These are phyloP conservation scores for Alosa sapidissima DNA, from an alignment of 2,797 vertebrate species.

Conservation along the genomic window DNA sequence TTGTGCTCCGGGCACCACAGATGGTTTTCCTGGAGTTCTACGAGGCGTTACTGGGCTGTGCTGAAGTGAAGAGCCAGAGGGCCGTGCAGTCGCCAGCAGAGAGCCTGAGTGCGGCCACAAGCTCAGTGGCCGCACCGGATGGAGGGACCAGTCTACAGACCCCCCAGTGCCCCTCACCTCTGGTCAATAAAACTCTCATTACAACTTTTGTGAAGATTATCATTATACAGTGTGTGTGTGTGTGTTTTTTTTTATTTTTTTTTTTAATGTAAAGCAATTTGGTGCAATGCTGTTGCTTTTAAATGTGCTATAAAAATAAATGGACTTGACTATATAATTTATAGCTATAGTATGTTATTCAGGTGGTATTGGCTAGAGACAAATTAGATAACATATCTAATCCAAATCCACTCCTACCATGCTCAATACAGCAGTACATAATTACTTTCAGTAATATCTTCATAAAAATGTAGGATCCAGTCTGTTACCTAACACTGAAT, in stretches of 20 bases:
- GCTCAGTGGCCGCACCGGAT: neutral
- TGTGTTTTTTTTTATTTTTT: too few species aligned
- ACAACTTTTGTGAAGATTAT: neutral
- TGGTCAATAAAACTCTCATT: conserved; percentile 34
- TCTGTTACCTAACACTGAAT: neutral
- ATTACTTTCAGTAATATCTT: neutral
- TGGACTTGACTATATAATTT: too few species aligned
- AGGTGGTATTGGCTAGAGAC: too few species aligned
- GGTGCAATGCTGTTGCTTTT: too few species aligned
- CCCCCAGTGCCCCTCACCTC: conserved; percentile 26
- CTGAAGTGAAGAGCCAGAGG: conserved; percentile 63
- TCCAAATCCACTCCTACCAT: neutral
- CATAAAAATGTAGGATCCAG: neutral
- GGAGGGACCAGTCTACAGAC: neutral
- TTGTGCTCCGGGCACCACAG: conserved; percentile 63
- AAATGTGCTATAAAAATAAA: too few species aligned
- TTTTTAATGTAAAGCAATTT: too few species aligned
- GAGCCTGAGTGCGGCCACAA: neutral
- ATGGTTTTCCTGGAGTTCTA: conserved; percentile 92
- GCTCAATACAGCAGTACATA: neutral
- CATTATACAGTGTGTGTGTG: too few species aligned
- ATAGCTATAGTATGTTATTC: too few species aligned
- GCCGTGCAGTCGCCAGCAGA: conserved; percentile 23
- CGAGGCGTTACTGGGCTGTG: conserved; percentile 85
- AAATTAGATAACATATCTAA: too few species aligned